Base-by-base conservation (phyloP, 2,113 vertebrate species). In the Labeo rohita region DNA sequence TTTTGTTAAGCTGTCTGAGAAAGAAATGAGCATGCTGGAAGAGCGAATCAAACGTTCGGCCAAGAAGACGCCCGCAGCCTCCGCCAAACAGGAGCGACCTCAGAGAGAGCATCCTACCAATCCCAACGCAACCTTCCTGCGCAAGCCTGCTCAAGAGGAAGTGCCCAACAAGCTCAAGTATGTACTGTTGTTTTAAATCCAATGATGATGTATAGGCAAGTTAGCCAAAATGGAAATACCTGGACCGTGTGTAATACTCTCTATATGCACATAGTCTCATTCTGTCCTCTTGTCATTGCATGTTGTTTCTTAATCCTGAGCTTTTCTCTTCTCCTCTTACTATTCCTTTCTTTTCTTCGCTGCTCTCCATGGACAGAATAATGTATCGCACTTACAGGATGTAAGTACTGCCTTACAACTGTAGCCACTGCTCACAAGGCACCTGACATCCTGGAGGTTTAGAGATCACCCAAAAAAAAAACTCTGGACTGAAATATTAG, bases 381-480 rank as follows among this genome's bases (percentile, higher is more conserved):
- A 99, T 99, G 98, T 99, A 99, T 98, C 98, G 98, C 96, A 99
- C 98, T 92, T 99, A 99, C 95, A 98, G 97, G 95, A 99, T 99
- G 98, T 99, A 97, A 99, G 98, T 99, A 99, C 95, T 76, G 72
- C 87, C 83, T 89, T 87, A 83, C 87, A 87, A 72, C 85, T 85
- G 15, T 84, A 47, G 89, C 70, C 81, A 39, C 78, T 90, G 39
- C 56, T 86, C 49, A 13, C 61, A 77, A 75, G 84, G 76, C 85
- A 83, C 86, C 82, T 84, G 72, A 34, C 56, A 65, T 54, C 65
- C 84, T 75, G 75, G 79, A 84, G 47, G 59, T 54, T 28, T 56
- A 45, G 56, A 54, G 28, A 34, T 13, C 12, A 77, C 18, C 21
- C 56, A 54, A 13, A 39, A 36, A 21, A 85, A 28, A 28, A 28